phyloP scores from a whole-genome alignment of 2,888 invertebrate species.

The Oligia latruncula region DNA sequence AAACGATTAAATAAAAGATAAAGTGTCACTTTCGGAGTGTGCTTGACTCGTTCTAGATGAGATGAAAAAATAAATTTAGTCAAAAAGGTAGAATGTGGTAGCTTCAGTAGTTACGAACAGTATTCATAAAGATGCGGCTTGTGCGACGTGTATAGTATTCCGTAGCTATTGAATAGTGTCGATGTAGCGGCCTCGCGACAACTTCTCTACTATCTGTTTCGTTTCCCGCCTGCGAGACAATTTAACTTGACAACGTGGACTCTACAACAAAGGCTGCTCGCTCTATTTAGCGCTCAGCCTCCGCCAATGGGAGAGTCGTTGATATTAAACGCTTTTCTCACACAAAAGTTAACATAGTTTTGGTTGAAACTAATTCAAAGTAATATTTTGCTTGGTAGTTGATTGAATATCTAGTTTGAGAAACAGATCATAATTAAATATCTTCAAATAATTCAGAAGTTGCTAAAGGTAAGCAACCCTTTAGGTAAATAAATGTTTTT shows the following conservation, averaged over 20 bases:
- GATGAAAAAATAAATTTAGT: not conserved
- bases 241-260: slow-evolving; percentile 88
- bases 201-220: slow-evolving; percentile 88
- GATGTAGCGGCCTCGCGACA: slow-evolving; percentile 83
- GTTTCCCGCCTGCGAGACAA: slow-evolving; percentile 88
- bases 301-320: slow-evolving; percentile 74
- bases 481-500: slow-evolving; percentile 23
- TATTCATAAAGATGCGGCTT: slow-evolving; percentile 55
- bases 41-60: not conserved
- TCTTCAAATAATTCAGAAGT: not conserved
- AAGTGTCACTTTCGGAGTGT: not conserved
- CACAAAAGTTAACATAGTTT: slow-evolving; percentile 55
- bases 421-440: slow-evolving; percentile 7
- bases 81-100: slow-evolving; percentile 28
- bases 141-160: slow-evolving; percentile 60
- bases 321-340: slow-evolving; percentile 74
- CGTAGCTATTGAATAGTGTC: slow-evolving; percentile 83
- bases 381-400: slow-evolving; percentile 7
- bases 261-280: slow-evolving; percentile 84
- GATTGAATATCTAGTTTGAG: slow-evolving; percentile 6
- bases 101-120: slow-evolving; percentile 48
- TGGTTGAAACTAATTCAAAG: slow-evolving; percentile 26
- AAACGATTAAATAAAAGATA: not conserved
- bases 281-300: slow-evolving; percentile 84
- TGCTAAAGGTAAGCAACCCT: not conserved